Evolutionary conservation across 2,113 vertebrate genomes (phyloP).

Genomic region (Rhagologus leucostigma): DNA sequence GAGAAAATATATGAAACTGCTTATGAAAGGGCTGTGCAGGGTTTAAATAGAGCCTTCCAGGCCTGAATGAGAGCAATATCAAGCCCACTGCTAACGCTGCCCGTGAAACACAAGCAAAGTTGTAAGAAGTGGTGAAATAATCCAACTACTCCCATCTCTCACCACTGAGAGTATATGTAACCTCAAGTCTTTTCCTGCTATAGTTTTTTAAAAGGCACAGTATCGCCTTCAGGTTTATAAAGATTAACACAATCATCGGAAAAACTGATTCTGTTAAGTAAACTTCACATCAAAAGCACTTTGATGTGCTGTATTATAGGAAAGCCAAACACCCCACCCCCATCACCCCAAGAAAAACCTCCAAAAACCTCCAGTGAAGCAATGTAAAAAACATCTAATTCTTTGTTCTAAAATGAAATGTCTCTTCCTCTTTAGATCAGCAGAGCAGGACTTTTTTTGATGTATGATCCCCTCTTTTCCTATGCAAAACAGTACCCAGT

Average conservation of each 20-base stretch:
- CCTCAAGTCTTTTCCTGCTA: slow-evolving; percentile 63
- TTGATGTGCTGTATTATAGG: slow-evolving; percentile 67
- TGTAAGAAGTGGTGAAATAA: neutral
- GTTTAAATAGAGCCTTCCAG: neutral
- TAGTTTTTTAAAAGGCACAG: slow-evolving; percentile 56
- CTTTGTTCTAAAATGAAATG: slow-evolving; percentile 65
- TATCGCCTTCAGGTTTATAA: slow-evolving; percentile 67
- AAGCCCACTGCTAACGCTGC: neutral
- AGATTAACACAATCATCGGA: slow-evolving; percentile 69
- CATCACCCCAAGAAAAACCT: slow-evolving; percentile 40
- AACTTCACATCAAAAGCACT: slow-evolving; percentile 71
- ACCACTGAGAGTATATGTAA: slow-evolving; percentile 48
- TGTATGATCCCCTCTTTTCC: slow-evolving; percentile 18
- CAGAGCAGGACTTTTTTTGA: neutral
- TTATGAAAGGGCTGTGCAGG: neutral
- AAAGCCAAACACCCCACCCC: slow-evolving; percentile 62
- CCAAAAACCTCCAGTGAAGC: slow-evolving; percentile 37
- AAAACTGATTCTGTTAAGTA: slow-evolving; percentile 69
- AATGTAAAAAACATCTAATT: slow-evolving; percentile 9
- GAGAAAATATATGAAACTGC: neutral
- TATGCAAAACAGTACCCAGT: neutral
- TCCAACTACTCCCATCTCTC: neutral
- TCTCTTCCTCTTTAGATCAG: slow-evolving; percentile 35
- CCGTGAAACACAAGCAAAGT: neutral
- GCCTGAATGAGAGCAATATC: neutral